Evolutionary conservation across 1,140 invertebrate genomes (phyloP).

Genomic region (Drosophila orosa): DNA sequence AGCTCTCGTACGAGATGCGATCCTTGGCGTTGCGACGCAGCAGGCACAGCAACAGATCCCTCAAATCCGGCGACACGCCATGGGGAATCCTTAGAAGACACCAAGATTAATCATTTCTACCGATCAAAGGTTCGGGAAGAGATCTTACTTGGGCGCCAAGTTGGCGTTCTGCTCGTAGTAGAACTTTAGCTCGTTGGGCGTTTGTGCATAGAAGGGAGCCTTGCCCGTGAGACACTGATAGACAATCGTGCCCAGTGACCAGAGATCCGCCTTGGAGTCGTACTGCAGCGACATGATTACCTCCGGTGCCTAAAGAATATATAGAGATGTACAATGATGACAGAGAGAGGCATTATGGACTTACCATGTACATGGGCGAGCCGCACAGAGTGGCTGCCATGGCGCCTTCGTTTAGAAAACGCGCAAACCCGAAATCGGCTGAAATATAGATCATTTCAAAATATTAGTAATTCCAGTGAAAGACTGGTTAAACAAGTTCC

Average conservation of each 20-base stretch:
- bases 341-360: not conserved
- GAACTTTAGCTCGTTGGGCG: slow-evolving; percentile 98
- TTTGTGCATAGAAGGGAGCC: slow-evolving; percentile 98
- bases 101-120: slow-evolving; percentile 43
- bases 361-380: slow-evolving; percentile 99
- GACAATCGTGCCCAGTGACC: slow-evolving; percentile 99
- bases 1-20: slow-evolving; percentile 97
- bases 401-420: slow-evolving; percentile 98
- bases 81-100: slow-evolving; percentile 91
- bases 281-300: slow-evolving; percentile 99
- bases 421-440: slow-evolving; percentile 99
- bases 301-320: slow-evolving; percentile 93
- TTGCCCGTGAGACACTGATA: slow-evolving; percentile 99
- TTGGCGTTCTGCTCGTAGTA: slow-evolving; percentile 99
- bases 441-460: slow-evolving; percentile 20
- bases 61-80: slow-evolving; percentile 95
- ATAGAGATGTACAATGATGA: not conserved
- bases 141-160: slow-evolving; percentile 94
- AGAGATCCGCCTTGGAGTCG: slow-evolving; percentile 99
- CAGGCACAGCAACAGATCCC: slow-evolving; percentile 93
- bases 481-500: not conserved
- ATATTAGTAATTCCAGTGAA: not conserved
- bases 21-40: slow-evolving; percentile 97
- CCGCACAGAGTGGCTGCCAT: slow-evolving; percentile 99
- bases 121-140: not conserved